These are phyloP conservation scores for Sminthopsis crassicaudata DNA, from an alignment of 2,113 vertebrate species.

Conservation along the genomic window DNA sequence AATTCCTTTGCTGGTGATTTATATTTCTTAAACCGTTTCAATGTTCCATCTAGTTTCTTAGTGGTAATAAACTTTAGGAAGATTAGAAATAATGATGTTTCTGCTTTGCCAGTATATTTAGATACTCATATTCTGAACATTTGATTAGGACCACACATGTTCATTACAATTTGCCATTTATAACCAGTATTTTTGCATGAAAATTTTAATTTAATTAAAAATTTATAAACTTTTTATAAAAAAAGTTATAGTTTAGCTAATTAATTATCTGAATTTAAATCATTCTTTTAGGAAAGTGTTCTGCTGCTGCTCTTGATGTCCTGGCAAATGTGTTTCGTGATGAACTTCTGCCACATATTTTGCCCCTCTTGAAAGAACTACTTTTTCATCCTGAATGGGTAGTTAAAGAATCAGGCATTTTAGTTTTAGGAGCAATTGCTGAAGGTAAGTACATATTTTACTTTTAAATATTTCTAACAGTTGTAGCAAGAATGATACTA, in stretches of 20 bases:
- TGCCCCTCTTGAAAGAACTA: conserved; percentile 95
- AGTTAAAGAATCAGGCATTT: conserved; percentile 97
- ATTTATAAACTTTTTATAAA: no score
- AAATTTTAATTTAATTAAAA: no score
- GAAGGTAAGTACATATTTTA: conserved; percentile 87
- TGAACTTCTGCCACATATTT: conserved; percentile 94
- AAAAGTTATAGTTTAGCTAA: not conserved
- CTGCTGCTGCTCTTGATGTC: conserved; percentile 95
- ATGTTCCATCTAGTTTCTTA: not conserved
- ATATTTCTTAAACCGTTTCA: not conserved
- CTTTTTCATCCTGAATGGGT: conserved; percentile 98
- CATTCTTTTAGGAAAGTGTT: conserved; percentile 92
- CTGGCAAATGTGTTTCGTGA: conserved; percentile 97
- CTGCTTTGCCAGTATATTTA: not conserved
- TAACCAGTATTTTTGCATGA: not conserved
- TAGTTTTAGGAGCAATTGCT: conserved; percentile 97
- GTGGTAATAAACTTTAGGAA: not conserved
- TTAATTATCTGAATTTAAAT: conserved; percentile 39
- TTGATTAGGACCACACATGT: not conserved
- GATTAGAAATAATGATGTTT: not conserved
- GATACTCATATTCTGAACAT: not conserved
- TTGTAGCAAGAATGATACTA: not conserved
- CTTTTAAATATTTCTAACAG: not conserved
- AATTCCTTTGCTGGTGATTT: not conserved
- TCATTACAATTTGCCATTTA: not conserved